Conservation (phyloP, 2,113 vertebrate species). For the Hydrolagus affinis region DNA sequence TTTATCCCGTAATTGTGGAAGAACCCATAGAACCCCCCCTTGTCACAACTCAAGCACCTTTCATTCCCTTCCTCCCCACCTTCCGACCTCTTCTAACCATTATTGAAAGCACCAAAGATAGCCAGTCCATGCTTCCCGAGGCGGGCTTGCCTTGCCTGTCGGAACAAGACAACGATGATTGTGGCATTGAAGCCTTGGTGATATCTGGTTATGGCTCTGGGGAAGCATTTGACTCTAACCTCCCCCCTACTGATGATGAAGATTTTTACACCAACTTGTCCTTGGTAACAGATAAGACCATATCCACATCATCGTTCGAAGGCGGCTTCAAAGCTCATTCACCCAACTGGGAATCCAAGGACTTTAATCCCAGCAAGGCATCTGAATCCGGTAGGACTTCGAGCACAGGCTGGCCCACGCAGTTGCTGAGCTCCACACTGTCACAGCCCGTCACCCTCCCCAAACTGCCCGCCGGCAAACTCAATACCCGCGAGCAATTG, state of each 20-base stretch:
- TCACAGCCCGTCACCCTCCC: slow-evolving; percentile 82
- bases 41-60: slow-evolving; percentile 92
- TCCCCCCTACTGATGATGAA: slow-evolving; percentile 99
- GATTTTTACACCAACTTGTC: slow-evolving; percentile 99
- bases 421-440: slow-evolving; percentile 95
- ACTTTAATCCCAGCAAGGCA: slow-evolving; percentile 97
- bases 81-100: slow-evolving; percentile 97
- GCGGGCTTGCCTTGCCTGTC: slow-evolving; percentile 98
- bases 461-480: slow-evolving; percentile 93
- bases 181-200: slow-evolving; percentile 91
- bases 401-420: slow-evolving; percentile 85
- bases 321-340: slow-evolving; percentile 96
- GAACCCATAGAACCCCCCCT: slow-evolving; percentile 91
- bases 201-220: slow-evolving; percentile 99
- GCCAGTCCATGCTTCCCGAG: slow-evolving; percentile 98
- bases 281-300: slow-evolving; percentile 99
- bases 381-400: slow-evolving; percentile 91
- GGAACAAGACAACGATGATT: slow-evolving; percentile 99
- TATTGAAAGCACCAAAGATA: slow-evolving; percentile 99
- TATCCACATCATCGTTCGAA: slow-evolving; percentile 96
- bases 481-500: slow-evolving; percentile 94
- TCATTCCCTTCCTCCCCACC: slow-evolving; percentile 92
- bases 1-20: slow-evolving; percentile 90
- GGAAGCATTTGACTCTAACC: slow-evolving; percentile 98
- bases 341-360: slow-evolving; percentile 97